Base-by-base conservation (phyloP, 2,888 invertebrate genomes). In the Hemithea aestivaria region DNA sequence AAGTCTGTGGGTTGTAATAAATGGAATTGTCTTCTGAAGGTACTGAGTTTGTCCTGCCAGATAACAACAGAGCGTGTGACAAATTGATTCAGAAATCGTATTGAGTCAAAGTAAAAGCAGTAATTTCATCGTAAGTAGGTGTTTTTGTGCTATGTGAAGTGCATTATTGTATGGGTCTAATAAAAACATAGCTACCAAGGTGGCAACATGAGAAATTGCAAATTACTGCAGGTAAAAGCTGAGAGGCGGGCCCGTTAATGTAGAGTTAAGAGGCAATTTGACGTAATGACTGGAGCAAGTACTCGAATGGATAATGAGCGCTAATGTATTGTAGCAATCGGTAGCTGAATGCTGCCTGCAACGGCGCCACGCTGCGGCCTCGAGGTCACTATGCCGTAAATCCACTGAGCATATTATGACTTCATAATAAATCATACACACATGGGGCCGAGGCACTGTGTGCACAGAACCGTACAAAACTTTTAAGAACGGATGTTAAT, bases 191-290 rank as follows among this genome's bases (percentile, higher is more conserved):
- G 30, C 16, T 33, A 48, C 53, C 40, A 48, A 48, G 56, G 56
- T 50, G 58, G 66, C 66, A 62, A 61, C 61, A 63, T 63, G 62
- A 66, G 69, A 67, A 69, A 69, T 65, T 70, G 62, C 57, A 56
- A 56, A 53, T 56, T 53, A 56, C 58, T 58, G 66, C 58, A 65
- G 62, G 61, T 62, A 64, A 64, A 60, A 66, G 62, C 58, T 56
- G 44, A 56, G 51, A 58, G 60, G 60, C 54, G 51, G 56, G 50
- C 51, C 58, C 64, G 65, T 68, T 53, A 64, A 59, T 50, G 61
- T 55, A 50, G 51, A 64, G 70, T 66, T 71, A 72, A 69, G 63
- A 58, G 61, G 66, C 61, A 68, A 71, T 75, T 73, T 61, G 53
- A 71, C 69, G 66, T 73, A 76, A 77, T 73, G 66, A 58, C 54